These are phyloP conservation scores for Orchesellides sinensis DNA, from an alignment of 2,888 invertebrate species.

Conservation along the genomic window DNA sequence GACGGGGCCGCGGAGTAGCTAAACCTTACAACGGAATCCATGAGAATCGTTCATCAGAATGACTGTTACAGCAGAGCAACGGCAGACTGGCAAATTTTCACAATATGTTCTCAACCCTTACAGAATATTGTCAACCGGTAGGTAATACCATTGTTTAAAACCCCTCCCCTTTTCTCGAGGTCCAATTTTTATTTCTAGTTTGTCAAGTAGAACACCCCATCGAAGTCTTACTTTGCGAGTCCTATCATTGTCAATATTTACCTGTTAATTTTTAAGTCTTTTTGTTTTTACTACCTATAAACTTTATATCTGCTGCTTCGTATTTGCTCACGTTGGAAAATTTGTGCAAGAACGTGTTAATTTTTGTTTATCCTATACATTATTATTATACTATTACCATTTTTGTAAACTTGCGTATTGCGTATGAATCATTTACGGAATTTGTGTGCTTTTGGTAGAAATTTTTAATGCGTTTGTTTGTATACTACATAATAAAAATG, in stretches of 20 bases:
- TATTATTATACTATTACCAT: not conserved
- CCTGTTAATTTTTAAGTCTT: conserved; percentile 1
- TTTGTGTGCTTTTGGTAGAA: conserved; percentile 24
- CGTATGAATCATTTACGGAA: not conserved
- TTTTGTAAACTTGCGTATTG: not conserved
- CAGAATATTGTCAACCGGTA: conserved; percentile 48
- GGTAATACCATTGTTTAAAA: conserved; percentile 25
- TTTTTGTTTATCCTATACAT: not conserved
- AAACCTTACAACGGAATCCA: conserved; percentile 56
- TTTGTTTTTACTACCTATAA: not conserved
- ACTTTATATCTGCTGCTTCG: not conserved
- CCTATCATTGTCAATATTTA: not conserved
- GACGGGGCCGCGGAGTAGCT: conserved; percentile 42
- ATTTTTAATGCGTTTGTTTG: conserved; percentile 17
- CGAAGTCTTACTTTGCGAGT: conserved; percentile 8
- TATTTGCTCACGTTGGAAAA: conserved; percentile 1
- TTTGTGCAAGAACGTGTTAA: too few species aligned
- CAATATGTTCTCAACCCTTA: conserved; percentile 52
- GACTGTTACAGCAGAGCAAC: conserved; percentile 18
- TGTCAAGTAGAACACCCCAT: not conserved
- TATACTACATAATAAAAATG: conserved; percentile 3
- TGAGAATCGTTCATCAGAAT: conserved; percentile 39
- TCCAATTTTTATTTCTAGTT: too few species aligned
- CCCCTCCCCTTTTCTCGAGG: too few species aligned
- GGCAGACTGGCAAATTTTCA: conserved; percentile 47